Conservation (phyloP, 2,113 vertebrate species). For the Hyla sarda region DNA sequence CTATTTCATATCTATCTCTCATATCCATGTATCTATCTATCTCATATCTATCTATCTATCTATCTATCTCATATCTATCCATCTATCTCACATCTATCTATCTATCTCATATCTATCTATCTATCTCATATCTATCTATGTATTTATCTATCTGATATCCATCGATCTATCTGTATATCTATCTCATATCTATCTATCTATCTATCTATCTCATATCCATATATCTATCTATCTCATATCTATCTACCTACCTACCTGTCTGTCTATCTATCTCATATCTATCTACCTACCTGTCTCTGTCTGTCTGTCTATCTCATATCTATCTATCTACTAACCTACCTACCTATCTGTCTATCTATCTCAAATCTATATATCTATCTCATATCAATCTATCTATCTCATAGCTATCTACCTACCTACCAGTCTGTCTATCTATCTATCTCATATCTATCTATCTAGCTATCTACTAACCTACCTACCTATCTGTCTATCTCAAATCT, state of each 20-base stretch:
- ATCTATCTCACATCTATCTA: no score
- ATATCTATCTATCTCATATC: no score
- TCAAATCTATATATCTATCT: not conserved
- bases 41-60: no score
- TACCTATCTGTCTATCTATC: not conserved
- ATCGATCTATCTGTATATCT: not conserved
- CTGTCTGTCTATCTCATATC: conserved; percentile 4
- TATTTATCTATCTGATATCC: no score
- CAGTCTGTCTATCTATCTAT: not conserved
- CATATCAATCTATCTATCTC: not conserved
- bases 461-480: not conserved
- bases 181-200: no score
- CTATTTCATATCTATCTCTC: no score
- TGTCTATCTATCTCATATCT: not conserved
- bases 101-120: no score
- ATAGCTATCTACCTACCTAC: conserved; percentile 10
- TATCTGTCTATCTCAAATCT: no score
- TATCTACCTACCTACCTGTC: no score
- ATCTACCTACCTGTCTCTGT: not conserved
- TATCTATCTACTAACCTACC: not conserved
- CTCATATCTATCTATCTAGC: not conserved
- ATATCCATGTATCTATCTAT: no score
- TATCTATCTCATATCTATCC: no score
- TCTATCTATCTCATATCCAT: not conserved
- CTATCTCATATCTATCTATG: no score